Evolutionary conservation across 1,140 invertebrate species (phyloP), one percentile per base, ranked within the genome.

Genomic region (Papilio glaucus): DNA sequence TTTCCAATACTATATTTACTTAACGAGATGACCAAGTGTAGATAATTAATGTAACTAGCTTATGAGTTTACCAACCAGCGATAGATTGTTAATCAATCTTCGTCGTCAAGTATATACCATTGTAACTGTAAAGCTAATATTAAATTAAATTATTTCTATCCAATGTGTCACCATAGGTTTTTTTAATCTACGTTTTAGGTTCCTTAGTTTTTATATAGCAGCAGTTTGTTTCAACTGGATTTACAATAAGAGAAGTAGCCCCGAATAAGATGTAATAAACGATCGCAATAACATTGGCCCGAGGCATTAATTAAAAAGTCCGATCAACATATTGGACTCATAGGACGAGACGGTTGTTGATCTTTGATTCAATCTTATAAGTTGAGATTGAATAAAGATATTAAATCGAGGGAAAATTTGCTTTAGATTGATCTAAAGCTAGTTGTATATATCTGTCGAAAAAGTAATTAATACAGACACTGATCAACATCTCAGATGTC

Each of bases 271-370:
- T 49, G 5, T 9, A n/a, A n/a, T n/a, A n/a, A n/a, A n/a, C n/a
- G n/a, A n/a, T n/a, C n/a, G n/a, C n/a, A n/a, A n/a, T n/a, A 21
- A 49, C 8, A 21, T 4, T 4, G 9, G 45, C 45, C 18, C 3
- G 45, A 49, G 45, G 45, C 18, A 21, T 49, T 49, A 15, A 49
- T 49, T 49, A 49, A 49, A 49, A 45, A 49, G 10, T 49, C 45
- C 45, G 21, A 49, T 49, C 45, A 49, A 49, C 45, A 49, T 49
- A 21, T 49, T 49, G 15, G 15, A 21, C 15, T 49, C 9, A 49
- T 49, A 49, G 3, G 45, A 49, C 6, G 45, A 49, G 45, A 49
- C 3, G 21, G 45, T 49, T 18, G 45, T 49, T 49, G 21, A 49
- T 21, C 18, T 49, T 49, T 49, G 8, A 49, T 21, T 21, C 18